These are phyloP conservation scores for Erethizon dorsatum DNA, from an alignment of 2,797 vertebrate species.

Conservation along the genomic window DNA sequence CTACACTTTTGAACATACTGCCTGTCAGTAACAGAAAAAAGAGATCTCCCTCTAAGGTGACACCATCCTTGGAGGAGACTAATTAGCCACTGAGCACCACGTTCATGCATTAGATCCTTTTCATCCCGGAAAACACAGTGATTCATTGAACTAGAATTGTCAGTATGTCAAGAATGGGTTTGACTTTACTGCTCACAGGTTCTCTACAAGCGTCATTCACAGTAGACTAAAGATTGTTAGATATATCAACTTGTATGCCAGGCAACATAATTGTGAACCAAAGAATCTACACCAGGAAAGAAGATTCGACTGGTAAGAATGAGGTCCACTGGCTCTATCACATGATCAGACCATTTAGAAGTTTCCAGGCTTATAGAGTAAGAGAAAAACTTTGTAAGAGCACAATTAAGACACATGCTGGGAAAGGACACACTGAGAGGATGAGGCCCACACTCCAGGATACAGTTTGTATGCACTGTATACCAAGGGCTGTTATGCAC, in stretches of 20 bases:
- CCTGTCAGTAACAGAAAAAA: background rate
- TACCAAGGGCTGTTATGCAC: background rate
- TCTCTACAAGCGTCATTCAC: background rate
- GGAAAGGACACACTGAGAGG: background rate
- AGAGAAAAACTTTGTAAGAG: background rate
- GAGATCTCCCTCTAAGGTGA: background rate
- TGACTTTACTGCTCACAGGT: background rate
- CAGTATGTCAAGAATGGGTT: background rate
- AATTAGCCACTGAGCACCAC: background rate
- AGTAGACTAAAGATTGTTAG: background rate
- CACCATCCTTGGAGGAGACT: background rate
- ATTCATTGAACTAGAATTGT: background rate
- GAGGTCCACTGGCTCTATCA: background rate
- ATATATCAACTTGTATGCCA: background rate
- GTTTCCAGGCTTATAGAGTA: background rate
- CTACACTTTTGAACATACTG: background rate
- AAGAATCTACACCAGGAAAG: background rate
- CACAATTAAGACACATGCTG: background rate
- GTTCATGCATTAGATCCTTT: background rate
- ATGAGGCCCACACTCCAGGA: background rate
- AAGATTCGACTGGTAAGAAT: background rate
- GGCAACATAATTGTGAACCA: background rate
- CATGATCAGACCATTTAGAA: background rate
- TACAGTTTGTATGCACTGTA: background rate
- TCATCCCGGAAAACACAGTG: background rate